Evolutionary conservation across 2,797 vertebrate genomes (phyloP), one percentile per base, ranked within the genome.

Genomic region (Ctenopoma multispine): DNA sequence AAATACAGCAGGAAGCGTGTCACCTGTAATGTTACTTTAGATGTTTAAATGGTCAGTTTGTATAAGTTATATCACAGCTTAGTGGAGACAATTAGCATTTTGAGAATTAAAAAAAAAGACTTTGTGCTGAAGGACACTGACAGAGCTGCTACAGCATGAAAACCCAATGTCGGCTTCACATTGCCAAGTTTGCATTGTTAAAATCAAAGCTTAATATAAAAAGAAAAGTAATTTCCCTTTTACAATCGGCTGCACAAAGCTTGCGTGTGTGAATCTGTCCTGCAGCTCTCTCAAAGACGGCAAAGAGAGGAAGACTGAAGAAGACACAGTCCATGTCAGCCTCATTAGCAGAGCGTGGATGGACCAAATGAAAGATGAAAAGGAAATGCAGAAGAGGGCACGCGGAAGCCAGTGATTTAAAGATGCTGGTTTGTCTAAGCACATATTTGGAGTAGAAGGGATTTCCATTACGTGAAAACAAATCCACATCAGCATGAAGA

Each of bases 331-430:
- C 48, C 63, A 65, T 43, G 57, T 44, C 73, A 68, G 66, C 40
- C 77, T 81, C 61, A 77, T 84, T 81, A 77, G 69, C 44, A 62
- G 48, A 49, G 47, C 72, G 61, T 46, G 74, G 79, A 73, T 65
- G 17, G 54, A 75, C 67, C 21, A 4, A 36, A 20, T 18, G 48
- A 18, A 63, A 2, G 62, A 74, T 18, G 4, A 71, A 61, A 49
- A 41, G 40, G 24, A 21, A 29, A 63, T 40, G 21, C 36, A 65
- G 41, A 31, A 44, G 29, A 77, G 15, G 36, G 14, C 12, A 4
- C 3, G 8, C 7, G 47, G 36, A 36, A 29, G 49, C 20, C 18
- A 38, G 1, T 29, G 1, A 57, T 60, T 43, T 58, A 55, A 9
- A 70, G 31, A 51, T 58, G 23, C 7, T 18, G 24, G 12, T 65